Evolutionary conservation across 2,888 invertebrate genomes (phyloP).

Genomic region (Trachelus stipa): DNA sequence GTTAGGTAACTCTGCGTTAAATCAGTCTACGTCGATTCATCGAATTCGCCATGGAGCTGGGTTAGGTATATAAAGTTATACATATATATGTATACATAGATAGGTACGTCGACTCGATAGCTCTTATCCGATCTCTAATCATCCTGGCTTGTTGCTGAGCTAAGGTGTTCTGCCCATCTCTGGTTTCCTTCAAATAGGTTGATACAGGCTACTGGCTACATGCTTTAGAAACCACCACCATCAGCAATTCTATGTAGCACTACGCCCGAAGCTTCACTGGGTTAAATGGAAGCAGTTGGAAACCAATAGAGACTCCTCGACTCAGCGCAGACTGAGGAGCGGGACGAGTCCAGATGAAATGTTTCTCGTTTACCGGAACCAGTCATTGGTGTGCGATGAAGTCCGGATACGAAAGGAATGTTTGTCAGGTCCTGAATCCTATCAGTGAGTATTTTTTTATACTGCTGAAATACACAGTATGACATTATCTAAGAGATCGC

Average conservation of each 20-base stretch:
- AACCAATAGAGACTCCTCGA: background rate
- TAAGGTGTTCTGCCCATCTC: conserved; percentile 8
- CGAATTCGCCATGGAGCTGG: background rate
- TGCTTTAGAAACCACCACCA: background rate
- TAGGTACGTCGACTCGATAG: background rate
- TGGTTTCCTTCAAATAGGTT: conserved; percentile 4
- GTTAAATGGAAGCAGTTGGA: background rate
- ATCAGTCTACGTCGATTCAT: conserved; percentile 2
- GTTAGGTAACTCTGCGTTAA: background rate
- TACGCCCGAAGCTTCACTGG: background rate
- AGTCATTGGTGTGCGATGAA: background rate
- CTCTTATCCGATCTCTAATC: conserved; percentile 5
- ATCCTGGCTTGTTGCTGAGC: conserved; percentile 4
- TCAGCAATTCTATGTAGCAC: background rate
- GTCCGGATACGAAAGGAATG: background rate
- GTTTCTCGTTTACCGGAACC: background rate
- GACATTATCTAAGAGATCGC: background rate
- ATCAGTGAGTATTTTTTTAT: background rate
- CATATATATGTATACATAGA: background rate
- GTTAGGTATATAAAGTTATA: background rate
- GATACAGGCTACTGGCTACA: background rate
- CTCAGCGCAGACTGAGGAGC: background rate
- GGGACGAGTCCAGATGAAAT: background rate
- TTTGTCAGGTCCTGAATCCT: background rate
- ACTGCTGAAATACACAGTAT: background rate